Evolutionary conservation across 2,888 invertebrate species (phyloP).

Genomic region (Lacanobia wlatinum): DNA sequence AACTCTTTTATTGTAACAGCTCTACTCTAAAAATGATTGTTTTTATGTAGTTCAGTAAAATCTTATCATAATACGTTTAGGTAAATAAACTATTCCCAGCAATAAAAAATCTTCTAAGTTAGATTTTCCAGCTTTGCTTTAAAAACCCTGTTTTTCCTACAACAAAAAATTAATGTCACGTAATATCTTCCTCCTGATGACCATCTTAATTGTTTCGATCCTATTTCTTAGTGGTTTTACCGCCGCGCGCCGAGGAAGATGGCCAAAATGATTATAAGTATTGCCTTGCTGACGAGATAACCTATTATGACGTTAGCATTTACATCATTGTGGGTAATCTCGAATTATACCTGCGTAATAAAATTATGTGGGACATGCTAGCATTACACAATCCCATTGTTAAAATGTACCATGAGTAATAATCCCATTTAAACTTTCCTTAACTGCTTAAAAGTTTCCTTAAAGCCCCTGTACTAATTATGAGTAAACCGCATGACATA

Average conservation of each 20-base stretch:
- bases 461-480: neutral
- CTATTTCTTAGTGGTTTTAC: conserved; percentile 5
- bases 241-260: conserved; percentile 11
- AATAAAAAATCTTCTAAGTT: neutral
- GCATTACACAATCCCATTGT: conserved; percentile 28
- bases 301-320: neutral
- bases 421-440: conserved; percentile 16
- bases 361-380: neutral
- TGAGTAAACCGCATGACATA: neutral
- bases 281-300: conserved; percentile 4
- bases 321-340: conserved; percentile 12
- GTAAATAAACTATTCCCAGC: neutral
- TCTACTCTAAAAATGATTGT: neutral
- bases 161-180: neutral
- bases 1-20: neutral
- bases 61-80: neutral
- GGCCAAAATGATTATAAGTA: conserved; percentile 17
- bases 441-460: conserved; percentile 1
- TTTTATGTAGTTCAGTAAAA: neutral
- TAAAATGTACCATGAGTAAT: conserved; percentile 4
- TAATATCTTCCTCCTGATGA: conserved; percentile 16
- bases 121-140: neutral
- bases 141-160: neutral
- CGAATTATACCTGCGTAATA: neutral
- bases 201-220: conserved; percentile 20